A percentile compares a stretch with the other conserved stretches of the same genome.
These are phyloP conservation scores for Fukomys damarensis DNA, from an alignment of 2,113 vertebrate genomes.

Conservation along the genomic window DNA sequence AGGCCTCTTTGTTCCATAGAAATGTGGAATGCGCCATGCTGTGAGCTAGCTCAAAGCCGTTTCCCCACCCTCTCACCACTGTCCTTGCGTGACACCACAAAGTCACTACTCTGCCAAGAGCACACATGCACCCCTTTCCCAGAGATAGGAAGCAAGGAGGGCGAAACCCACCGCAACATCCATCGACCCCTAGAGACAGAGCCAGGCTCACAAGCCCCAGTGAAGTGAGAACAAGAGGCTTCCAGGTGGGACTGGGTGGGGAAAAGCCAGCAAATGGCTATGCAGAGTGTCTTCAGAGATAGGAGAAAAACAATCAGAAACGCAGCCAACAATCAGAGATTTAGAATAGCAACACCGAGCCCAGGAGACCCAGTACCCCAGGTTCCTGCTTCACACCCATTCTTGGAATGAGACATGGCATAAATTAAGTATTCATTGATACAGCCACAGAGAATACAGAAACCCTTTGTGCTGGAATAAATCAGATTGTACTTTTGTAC, in stretches of 20 bases:
- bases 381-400: not conserved
- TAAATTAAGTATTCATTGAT: conserved; percentile 7
- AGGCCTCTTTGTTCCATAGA: too few relatives aligned
- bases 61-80: not conserved
- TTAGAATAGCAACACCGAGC: not conserved
- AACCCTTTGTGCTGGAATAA: not conserved
- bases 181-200: not conserved
- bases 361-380: not conserved
- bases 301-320: not conserved
- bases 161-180: rapidly evolving
- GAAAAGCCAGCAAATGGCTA: rapidly evolving
- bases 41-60: not conserved
- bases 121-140: not conserved
- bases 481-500: not conserved
- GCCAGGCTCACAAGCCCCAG: rapidly evolving
- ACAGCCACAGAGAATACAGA: not conserved
- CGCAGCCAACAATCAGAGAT: not conserved
- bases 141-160: not conserved
- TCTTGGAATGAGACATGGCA: not conserved
- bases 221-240: not conserved
- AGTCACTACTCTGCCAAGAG: not conserved
- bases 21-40: not conserved
- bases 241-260: not conserved
- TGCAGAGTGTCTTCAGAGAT: not conserved
- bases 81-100: not conserved